These are phyloP conservation scores for Aromia moschata DNA, from an alignment of 2,888 invertebrate genomes.

Conservation along the genomic window DNA sequence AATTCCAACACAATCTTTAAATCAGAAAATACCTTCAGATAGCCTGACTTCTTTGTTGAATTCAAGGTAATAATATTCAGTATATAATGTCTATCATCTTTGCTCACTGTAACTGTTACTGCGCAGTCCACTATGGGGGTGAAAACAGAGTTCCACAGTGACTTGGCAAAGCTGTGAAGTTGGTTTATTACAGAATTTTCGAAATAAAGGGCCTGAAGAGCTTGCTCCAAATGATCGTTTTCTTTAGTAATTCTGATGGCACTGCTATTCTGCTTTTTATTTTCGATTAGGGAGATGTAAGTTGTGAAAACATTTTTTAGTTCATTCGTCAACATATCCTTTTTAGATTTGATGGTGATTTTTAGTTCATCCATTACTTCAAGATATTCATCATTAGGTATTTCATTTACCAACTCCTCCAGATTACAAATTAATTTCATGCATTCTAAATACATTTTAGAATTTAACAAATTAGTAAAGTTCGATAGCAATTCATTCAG, in stretches of 20 bases:
- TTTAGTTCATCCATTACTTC: constrained; percentile 66
- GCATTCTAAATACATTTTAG: constrained; percentile 61
- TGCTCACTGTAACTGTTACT: constrained; percentile 20
- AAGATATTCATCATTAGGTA: constrained; percentile 65
- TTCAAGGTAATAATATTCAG: constrained; percentile 57
- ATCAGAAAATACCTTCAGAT: constrained; percentile 68
- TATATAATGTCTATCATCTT: constrained; percentile 21
- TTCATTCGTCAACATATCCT: constrained; percentile 64
- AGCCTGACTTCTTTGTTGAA: constrained; percentile 61
- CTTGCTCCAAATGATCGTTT: constrained; percentile 60
- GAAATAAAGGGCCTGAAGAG: constrained; percentile 58
- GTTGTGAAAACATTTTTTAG: constrained; percentile 65
- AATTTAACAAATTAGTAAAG: constrained; percentile 54
- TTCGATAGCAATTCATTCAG: constrained; percentile 59
- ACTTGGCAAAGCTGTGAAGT: constrained; percentile 68
- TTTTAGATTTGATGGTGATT: constrained; percentile 62
- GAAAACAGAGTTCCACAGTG: constrained; percentile 69
- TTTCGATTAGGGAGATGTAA: constrained; percentile 62
- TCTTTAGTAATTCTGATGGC: constrained; percentile 59
- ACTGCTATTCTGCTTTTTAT: constrained; percentile 55
- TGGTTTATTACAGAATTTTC: constrained; percentile 60
- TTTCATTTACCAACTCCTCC: constrained; percentile 62
- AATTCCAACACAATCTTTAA: constrained; percentile 68
- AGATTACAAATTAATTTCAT: constrained; percentile 66
- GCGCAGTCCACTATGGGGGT: constrained; percentile 66